Conservation (phyloP, 1,140 invertebrate genomes). For the Bicyclus anynana region DNA sequence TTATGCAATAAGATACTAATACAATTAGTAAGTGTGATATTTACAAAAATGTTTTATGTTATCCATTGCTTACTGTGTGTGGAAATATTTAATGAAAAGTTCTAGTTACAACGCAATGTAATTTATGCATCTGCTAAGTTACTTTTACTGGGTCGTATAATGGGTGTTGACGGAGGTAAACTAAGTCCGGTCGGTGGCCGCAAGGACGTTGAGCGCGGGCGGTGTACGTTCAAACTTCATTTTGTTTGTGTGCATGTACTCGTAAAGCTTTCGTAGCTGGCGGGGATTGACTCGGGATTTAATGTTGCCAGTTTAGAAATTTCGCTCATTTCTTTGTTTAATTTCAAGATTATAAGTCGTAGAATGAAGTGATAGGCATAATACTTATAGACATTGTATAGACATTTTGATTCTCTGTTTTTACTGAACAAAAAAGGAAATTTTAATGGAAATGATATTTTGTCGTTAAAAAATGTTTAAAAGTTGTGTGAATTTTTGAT, state of each 20-base stretch:
- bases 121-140: constrained; percentile 13
- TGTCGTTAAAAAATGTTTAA: too few relatives aligned
- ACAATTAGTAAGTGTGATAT: background rate
- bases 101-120: constrained; percentile 8
- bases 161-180: constrained; percentile 23
- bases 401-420: too few relatives aligned
- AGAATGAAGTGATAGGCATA: too few relatives aligned
- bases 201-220: constrained; percentile 74
- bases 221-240: constrained; percentile 39
- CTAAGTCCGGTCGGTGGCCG: constrained; percentile 58
- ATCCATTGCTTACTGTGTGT: background rate
- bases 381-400: too few relatives aligned
- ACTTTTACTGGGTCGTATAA: constrained; percentile 22
- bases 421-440: too few relatives aligned
- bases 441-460: too few relatives aligned
- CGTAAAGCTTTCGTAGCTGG: constrained; percentile 30
- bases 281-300: constrained; percentile 34
- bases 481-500: too few relatives aligned
- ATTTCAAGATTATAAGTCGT: too few relatives aligned
- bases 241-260: constrained; percentile 35
- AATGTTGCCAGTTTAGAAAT: constrained; percentile 38
- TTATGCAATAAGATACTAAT: background rate
- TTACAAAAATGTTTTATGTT: background rate
- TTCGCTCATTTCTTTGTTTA: background rate
- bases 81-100: background rate